Conservation (phyloP, 1,140 invertebrate genomes). For the Batillaria attramentaria region DNA sequence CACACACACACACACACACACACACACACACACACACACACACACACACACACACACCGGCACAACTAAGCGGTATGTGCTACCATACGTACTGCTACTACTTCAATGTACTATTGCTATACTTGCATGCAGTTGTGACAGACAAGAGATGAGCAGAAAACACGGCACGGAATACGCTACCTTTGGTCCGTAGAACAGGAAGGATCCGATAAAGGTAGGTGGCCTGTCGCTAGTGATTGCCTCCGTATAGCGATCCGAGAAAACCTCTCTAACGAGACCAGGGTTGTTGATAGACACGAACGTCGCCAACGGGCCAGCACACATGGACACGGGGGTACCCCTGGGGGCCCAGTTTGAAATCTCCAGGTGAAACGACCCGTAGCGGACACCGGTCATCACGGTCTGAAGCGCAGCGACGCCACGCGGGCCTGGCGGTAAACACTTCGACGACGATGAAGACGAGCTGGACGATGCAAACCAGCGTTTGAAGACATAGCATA, state of each 20-base stretch:
- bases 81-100: not conserved
- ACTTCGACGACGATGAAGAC: too few relatives aligned
- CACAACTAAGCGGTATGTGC: too few relatives aligned
- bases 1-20: too few relatives aligned
- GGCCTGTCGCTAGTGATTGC: slow-evolving; percentile 26
- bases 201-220: slow-evolving; percentile 25
- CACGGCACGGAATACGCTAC: not conserved
- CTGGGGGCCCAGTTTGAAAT: not conserved
- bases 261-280: slow-evolving; percentile 28
- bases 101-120: not conserved
- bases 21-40: too few relatives aligned
- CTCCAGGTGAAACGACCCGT: slow-evolving; percentile 15
- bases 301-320: not conserved
- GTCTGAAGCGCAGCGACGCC: not conserved
- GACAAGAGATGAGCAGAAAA: not conserved
- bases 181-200: slow-evolving; percentile 32
- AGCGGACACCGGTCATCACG: not conserved
- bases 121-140: not conserved
- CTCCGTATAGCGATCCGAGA: not conserved
- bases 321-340: slow-evolving; percentile 15
- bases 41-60: slow-evolving; percentile 7
- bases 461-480: too few relatives aligned
- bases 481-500: too few relatives aligned
- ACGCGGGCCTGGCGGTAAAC: slow-evolving; percentile 23
- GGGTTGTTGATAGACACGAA: slow-evolving; percentile 32